Conservation (phyloP, 2,888 invertebrate species). For the Odontothrips loti region DNA sequence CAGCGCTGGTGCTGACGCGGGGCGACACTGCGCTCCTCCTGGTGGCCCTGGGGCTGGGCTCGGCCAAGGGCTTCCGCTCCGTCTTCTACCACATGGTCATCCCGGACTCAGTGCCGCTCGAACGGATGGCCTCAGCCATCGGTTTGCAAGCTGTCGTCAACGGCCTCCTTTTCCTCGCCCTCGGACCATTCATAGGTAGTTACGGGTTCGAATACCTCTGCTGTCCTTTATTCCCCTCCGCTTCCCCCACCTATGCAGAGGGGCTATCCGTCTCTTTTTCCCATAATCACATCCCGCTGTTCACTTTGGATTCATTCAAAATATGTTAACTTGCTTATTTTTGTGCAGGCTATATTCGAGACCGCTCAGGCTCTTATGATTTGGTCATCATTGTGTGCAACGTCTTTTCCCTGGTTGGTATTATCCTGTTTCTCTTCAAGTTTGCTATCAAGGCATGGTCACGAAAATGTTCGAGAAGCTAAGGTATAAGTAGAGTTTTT, state of each 20-base stretch:
- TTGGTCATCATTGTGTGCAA: constrained; percentile 36
- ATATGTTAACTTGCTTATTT: neutral
- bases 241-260: neutral
- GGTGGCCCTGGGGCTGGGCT: constrained; percentile 43
- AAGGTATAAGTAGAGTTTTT: too few species aligned
- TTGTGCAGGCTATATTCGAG: constrained; percentile 35
- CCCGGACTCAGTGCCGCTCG: constrained; percentile 45
- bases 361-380: constrained; percentile 35
- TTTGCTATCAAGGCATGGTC: neutral
- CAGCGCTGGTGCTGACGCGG: neutral
- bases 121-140: constrained; percentile 46
- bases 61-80: constrained; percentile 47
- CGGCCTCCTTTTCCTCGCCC: constrained; percentile 44
- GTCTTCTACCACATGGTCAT: constrained; percentile 48
- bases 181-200: constrained; percentile 48
- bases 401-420: constrained; percentile 34
- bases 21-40: constrained; percentile 42
- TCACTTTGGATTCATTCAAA: neutral
- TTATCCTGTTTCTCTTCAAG: constrained; percentile 30
- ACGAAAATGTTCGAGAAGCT: too few species aligned
- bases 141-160: constrained; percentile 46
- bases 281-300: neutral
- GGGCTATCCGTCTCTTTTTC: neutral
- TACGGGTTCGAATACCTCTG: neutral
- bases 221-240: neutral